These are phyloP conservation scores for Ptilonorhynchus violaceus DNA, from an alignment of 2,113 vertebrate species.

Conservation along the genomic window DNA sequence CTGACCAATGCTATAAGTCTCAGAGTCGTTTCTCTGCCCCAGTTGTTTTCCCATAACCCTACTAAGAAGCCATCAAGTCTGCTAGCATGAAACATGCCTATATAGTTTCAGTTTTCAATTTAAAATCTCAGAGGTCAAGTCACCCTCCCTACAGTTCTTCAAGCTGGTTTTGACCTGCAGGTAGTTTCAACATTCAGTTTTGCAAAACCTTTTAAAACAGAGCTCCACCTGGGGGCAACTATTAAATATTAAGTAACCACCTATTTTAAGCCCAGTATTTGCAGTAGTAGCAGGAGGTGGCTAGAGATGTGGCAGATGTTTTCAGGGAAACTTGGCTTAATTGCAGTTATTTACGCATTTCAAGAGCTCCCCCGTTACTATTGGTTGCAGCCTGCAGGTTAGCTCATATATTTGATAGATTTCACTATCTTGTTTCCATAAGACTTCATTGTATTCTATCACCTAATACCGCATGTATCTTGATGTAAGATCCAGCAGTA, in stretches of 20 bases:
- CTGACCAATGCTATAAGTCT: neutral
- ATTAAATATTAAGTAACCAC: neutral
- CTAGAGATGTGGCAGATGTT: neutral
- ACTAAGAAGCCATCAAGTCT: neutral
- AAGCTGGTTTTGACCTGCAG: neutral
- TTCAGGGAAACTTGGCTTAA: neutral
- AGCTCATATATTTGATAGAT: neutral
- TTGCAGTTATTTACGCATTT: neutral
- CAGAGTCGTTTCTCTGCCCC: neutral
- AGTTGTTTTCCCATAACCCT: neutral
- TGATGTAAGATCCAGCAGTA: neutral
- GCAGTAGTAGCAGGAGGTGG: neutral
- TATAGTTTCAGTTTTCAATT: neutral
- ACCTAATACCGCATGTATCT: neutral
- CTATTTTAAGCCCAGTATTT: neutral
- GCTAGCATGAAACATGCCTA: neutral
- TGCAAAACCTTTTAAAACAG: neutral
- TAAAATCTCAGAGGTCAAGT: neutral
- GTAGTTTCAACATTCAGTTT: neutral
- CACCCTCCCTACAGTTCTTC: neutral
- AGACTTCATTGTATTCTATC: neutral
- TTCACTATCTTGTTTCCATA: neutral
- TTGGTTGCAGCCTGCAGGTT: neutral
- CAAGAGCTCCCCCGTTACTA: neutral
- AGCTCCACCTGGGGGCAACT: neutral